Percentiles rank a stretch among this genome's conserved stretches.
Evolutionary conservation across 2,888 invertebrate species (phyloP).

Genomic region (Miltochrista miniata): DNA sequence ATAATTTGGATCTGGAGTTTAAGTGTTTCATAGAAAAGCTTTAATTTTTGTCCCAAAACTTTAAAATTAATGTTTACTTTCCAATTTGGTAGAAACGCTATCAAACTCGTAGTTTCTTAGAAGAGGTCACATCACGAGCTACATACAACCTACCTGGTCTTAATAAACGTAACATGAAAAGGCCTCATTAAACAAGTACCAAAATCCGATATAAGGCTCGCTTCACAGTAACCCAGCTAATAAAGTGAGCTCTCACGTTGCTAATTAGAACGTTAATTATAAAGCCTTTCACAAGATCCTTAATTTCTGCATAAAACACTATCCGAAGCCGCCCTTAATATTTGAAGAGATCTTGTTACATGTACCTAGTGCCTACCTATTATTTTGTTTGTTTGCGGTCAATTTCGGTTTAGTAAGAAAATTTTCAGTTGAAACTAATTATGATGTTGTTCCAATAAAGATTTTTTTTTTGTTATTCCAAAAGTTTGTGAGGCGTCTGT

Average conservation of each 20-base stretch:
- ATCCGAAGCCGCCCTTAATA: slow-evolving; percentile 60
- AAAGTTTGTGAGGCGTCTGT: too few species aligned
- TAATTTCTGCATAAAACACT: slow-evolving; percentile 78
- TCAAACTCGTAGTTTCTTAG: too few species aligned
- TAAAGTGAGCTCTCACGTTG: slow-evolving; percentile 79
- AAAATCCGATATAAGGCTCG: slow-evolving; percentile 77
- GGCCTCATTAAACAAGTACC: slow-evolving; percentile 77
- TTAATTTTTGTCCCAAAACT: too few species aligned
- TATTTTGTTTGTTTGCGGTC: slow-evolving; percentile 32
- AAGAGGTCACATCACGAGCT: slow-evolving; percentile 1
- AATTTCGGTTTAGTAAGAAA: not conserved
- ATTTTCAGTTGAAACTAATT: too few species aligned
- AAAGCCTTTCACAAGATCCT: slow-evolving; percentile 77
- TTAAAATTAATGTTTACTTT: too few species aligned
- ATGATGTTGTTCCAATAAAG: too few species aligned
- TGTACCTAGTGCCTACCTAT: slow-evolving; percentile 33
- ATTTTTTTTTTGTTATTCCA: too few species aligned
- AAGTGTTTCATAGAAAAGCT: too few species aligned
- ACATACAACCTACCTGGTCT: slow-evolving; percentile 17
- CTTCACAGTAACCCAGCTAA: slow-evolving; percentile 72
- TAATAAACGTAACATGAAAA: slow-evolving; percentile 63
- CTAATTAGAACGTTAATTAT: slow-evolving; percentile 82
- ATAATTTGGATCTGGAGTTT: too few species aligned
- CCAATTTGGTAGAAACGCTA: too few species aligned
- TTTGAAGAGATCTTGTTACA: slow-evolving; percentile 75